phyloP scores from a whole-genome alignment of 64 coral and sea anemone genomes.

The Platygyra sinensis region DNA sequence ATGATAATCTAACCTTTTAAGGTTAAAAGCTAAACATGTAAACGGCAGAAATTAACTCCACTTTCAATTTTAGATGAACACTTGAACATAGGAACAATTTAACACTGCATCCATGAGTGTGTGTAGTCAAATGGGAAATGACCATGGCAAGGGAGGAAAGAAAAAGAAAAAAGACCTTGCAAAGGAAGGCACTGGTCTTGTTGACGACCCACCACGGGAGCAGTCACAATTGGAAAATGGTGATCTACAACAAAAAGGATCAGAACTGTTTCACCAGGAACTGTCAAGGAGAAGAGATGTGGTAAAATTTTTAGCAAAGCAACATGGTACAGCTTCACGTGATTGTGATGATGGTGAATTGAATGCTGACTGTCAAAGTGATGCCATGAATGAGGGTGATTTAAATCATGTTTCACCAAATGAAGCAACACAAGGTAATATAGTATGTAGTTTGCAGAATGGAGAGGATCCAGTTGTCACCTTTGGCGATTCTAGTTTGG shows the following conservation, averaged over 20 bases:
- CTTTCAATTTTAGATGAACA: not conserved
- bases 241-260: not conserved
- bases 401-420: not conserved
- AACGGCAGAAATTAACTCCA: not conserved
- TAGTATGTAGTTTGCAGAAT: not conserved
- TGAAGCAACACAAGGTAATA: not conserved
- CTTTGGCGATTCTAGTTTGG: not conserved
- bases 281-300: not conserved
- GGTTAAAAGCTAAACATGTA: too few species aligned
- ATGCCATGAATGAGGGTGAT: not conserved
- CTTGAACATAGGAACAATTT: not conserved
- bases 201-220: too few species aligned
- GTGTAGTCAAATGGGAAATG: not conserved
- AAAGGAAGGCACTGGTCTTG: not conserved
- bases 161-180: not conserved
- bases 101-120: not conserved
- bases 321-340: too few species aligned
- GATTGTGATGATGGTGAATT: too few species aligned
- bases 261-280: not conserved
- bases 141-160: not conserved
- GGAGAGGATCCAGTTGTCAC: not conserved
- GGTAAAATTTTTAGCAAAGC: not conserved
- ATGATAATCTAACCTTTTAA: too few species aligned
- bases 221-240: not conserved
- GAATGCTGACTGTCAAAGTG: not conserved